phyloP scores from a whole-genome alignment of 1,140 invertebrate genomes.

The Telenomus remus region DNA sequence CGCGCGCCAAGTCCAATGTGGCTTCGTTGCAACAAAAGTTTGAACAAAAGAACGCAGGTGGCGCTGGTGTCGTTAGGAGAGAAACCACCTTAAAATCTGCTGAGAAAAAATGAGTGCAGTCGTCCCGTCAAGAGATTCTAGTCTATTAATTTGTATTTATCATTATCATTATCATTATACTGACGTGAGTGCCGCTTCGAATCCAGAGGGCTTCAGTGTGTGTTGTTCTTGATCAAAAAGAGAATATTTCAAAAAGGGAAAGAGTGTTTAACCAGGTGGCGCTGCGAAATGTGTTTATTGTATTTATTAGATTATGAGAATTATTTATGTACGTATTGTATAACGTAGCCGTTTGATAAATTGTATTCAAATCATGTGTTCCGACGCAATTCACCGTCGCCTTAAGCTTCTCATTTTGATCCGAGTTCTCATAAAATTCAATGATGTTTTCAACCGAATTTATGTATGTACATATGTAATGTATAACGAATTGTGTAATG shows the following conservation, averaged over 20 bases:
- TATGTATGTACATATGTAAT: constrained; percentile 18
- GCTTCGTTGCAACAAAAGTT: constrained; percentile 85
- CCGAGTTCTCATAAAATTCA: too few relatives aligned
- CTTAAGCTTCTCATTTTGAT: too few relatives aligned
- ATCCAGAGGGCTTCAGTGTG: constrained; percentile 3
- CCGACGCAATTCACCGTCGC: too few relatives aligned
- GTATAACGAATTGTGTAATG: constrained; percentile 17
- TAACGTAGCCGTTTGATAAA: constrained; percentile 5
- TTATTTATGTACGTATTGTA: constrained; percentile 4
- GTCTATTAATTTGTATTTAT: constrained; percentile 34
- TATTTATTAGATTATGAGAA: constrained; percentile 10
- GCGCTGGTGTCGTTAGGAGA: constrained; percentile 3
- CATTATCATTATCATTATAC: too few relatives aligned
- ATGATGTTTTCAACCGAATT: neutral
- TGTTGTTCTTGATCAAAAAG: too few relatives aligned
- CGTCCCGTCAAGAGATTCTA: constrained; percentile 33
- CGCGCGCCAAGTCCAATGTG: constrained; percentile 80
- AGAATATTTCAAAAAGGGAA: too few relatives aligned
- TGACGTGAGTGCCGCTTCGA: constrained; percentile 13
- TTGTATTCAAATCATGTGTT: neutral
- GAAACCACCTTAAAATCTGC: constrained; percentile 1
- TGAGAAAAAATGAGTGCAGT: constrained; percentile 28
- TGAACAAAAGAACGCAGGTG: constrained; percentile 70
- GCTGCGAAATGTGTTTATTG: constrained; percentile 2
- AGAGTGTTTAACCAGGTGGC: too few relatives aligned